Conservation (phyloP, 2,797 vertebrate species). For the Zalophus californianus region DNA sequence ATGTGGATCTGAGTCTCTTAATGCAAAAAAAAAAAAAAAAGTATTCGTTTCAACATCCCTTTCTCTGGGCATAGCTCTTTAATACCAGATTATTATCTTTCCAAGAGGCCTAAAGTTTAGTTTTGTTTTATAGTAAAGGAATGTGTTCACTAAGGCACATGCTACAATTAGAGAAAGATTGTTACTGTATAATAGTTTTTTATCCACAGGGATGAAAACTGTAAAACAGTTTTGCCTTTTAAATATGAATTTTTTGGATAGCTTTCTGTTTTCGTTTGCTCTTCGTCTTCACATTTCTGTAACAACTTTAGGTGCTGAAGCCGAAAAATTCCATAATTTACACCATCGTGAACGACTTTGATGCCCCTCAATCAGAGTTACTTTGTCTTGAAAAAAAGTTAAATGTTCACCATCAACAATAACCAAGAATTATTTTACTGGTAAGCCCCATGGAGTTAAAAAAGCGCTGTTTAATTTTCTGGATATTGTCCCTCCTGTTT, state of each 20-base stretch:
- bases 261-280: neutral
- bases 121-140: slow-evolving; percentile 18
- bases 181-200: neutral
- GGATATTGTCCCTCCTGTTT: slow-evolving; percentile 24
- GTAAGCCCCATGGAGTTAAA: neutral
- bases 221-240: neutral
- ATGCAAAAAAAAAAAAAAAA: neutral
- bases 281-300: neutral
- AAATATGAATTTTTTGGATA: neutral
- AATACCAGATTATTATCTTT: neutral
- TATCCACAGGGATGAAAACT: neutral
- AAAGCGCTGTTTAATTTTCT: slow-evolving; percentile 12
- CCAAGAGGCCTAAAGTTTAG: neutral
- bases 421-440: neutral
- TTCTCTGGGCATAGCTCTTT: neutral
- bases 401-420: neutral
- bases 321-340: neutral
- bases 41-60: neutral
- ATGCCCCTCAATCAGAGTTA: neutral
- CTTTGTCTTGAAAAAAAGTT: neutral
- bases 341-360: neutral
- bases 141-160: neutral
- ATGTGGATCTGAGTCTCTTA: neutral
- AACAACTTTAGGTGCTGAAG: neutral
- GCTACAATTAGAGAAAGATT: neutral